Conservation (phyloP, 2,797 vertebrate genomes). For the Macropodus opercularis region DNA sequence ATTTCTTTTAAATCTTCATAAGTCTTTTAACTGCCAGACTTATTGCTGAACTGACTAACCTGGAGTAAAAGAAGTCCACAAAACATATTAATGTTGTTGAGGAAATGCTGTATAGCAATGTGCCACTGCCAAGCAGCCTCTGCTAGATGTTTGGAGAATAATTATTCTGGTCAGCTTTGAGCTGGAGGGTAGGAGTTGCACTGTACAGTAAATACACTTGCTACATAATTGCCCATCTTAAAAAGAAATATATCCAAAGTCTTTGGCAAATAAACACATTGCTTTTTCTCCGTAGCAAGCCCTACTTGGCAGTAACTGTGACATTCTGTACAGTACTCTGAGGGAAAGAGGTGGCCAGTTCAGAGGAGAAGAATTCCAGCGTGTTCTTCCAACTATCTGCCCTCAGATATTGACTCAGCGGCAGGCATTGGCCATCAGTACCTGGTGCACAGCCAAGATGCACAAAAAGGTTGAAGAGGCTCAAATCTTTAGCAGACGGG, state of each 20-base stretch:
- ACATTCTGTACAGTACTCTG: constrained; percentile 33
- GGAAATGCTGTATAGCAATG: not conserved
- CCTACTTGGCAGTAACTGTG: constrained; percentile 23
- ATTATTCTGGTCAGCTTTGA: constrained; percentile 22
- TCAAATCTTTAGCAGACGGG: constrained; percentile 45
- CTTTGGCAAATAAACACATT: constrained; percentile 52
- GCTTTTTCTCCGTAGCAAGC: constrained; percentile 32
- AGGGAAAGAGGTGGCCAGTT: constrained; percentile 17
- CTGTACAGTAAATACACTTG: constrained; percentile 40
- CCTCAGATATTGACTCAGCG: constrained; percentile 43
- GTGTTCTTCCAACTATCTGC: constrained; percentile 40
- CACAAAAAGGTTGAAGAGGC: constrained; percentile 35
- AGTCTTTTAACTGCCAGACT: constrained; percentile 10
- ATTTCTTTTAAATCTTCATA: no score
- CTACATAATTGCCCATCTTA: constrained; percentile 34
- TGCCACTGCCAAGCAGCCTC: not conserved
- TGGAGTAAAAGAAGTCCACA: constrained; percentile 13
- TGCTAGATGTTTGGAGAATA: constrained; percentile 22
- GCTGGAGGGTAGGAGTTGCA: constrained; percentile 26
- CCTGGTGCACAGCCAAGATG: constrained; percentile 47
- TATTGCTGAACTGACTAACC: not conserved
- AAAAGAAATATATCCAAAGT: constrained; percentile 34
- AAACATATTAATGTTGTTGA: not conserved
- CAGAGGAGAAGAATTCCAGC: constrained; percentile 31
- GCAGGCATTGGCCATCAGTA: constrained; percentile 28